Conservation (phyloP, 2,888 invertebrate genomes). For the Eupithecia pulchellata region DNA sequence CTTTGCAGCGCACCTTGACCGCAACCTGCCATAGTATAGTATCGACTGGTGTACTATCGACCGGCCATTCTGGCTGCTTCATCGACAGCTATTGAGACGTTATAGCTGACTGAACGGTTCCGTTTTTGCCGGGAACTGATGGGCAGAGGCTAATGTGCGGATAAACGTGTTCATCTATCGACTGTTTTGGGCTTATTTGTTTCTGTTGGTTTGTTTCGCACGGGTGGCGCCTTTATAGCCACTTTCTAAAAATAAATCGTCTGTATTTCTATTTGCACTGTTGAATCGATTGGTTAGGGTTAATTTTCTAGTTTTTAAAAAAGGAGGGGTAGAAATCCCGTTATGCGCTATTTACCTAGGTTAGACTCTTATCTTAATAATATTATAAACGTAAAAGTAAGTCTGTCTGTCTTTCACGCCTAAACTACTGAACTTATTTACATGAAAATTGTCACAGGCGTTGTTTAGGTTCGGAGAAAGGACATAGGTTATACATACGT, state of each 20-base stretch:
- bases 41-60: conserved; percentile 8
- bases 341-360: neutral
- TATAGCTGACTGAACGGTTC: conserved; percentile 25
- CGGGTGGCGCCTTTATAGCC: neutral
- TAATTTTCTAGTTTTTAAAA: neutral
- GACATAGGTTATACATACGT: too few species aligned
- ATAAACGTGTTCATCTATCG: conserved; percentile 23
- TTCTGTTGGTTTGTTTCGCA: neutral
- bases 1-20: conserved; percentile 5
- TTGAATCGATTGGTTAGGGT: neutral
- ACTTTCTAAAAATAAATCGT: neutral
- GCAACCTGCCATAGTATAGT: conserved; percentile 11
- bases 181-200: conserved; percentile 1
- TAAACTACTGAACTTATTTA: too few species aligned
- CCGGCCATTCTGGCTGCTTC: neutral
- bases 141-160: conserved; percentile 16
- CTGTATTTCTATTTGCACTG: neutral
- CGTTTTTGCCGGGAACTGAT: conserved; percentile 13
- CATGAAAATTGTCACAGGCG: too few species aligned
- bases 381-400: too few species aligned
- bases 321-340: too few species aligned
- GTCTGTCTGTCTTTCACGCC: too few species aligned
- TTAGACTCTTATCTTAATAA: too few species aligned
- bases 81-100: conserved; percentile 30
- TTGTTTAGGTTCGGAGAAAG: too few species aligned